Conservation (phyloP, 1,140 invertebrate genomes). For the Drosophila nasuta region DNA sequence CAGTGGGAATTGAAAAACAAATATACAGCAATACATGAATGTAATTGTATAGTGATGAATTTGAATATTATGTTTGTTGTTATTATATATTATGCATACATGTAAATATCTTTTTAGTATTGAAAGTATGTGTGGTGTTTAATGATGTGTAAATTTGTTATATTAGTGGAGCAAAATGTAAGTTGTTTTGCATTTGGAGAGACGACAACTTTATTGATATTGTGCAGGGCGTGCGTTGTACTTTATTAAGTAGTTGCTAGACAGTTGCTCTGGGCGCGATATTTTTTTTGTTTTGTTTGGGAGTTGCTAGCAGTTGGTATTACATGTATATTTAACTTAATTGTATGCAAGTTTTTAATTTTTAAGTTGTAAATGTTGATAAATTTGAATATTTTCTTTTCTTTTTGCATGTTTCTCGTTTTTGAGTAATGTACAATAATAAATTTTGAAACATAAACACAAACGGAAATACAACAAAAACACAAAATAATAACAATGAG, state of each 20-base stretch:
- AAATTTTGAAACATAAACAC: slow-evolving; percentile 51
- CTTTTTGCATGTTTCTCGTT: slow-evolving; percentile 48
- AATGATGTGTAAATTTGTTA: slow-evolving; percentile 24
- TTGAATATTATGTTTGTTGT: slow-evolving; percentile 27
- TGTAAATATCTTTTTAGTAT: slow-evolving; percentile 44
- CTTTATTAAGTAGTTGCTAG: slow-evolving; percentile 38
- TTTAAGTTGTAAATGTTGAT: slow-evolving; percentile 37
- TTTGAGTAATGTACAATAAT: slow-evolving; percentile 41
- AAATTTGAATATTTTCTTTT: slow-evolving; percentile 28
- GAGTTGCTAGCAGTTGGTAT: slow-evolving; percentile 31
- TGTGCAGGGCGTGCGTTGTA: slow-evolving; percentile 53
- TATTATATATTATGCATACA: slow-evolving; percentile 39
- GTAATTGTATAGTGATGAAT: slow-evolving; percentile 21
- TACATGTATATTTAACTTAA: slow-evolving; percentile 25
- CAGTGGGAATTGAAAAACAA: slow-evolving; percentile 18
- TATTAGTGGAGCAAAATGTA: slow-evolving; percentile 55
- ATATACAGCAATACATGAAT: slow-evolving; percentile 51
- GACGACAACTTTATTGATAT: slow-evolving; percentile 21
- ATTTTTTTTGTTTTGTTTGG: not conserved
- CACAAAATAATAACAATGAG: slow-evolving; percentile 59
- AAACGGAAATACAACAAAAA: slow-evolving; percentile 60
- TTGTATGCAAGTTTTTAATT: slow-evolving; percentile 47
- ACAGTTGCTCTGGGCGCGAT: slow-evolving; percentile 31
- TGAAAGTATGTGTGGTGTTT: slow-evolving; percentile 75
- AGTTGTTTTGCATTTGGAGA: slow-evolving; percentile 25